phyloP scores from a whole-genome alignment of 2,113 vertebrate species.

The Pollimyrus isidori region DNA sequence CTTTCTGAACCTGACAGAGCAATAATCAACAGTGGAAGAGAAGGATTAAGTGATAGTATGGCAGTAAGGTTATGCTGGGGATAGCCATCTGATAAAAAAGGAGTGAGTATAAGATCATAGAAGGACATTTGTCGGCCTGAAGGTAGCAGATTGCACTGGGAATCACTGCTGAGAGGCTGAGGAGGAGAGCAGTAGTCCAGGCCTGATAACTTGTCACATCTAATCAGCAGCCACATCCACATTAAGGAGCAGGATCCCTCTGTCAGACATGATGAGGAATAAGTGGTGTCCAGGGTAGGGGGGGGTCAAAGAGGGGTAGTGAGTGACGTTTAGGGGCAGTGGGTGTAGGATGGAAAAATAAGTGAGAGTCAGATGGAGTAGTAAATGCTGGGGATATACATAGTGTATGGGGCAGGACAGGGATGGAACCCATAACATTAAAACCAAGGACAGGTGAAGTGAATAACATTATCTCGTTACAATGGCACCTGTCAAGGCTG shows the following conservation, averaged over 20 bases:
- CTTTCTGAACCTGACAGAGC: background rate
- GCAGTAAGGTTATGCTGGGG: slow-evolving; percentile 14
- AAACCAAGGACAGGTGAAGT: background rate
- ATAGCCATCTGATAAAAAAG: slow-evolving; percentile 14
- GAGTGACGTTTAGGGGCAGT: slow-evolving; percentile 15
- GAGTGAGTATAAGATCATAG: slow-evolving; percentile 31
- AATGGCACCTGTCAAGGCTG: background rate
- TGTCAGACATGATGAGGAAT: slow-evolving; percentile 41
- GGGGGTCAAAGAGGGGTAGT: slow-evolving; percentile 16
- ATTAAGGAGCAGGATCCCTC: slow-evolving; percentile 35
- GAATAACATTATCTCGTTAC: background rate
- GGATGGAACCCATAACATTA: background rate
- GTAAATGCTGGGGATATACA: background rate
- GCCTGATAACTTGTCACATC: slow-evolving; percentile 66
- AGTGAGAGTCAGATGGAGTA: background rate
- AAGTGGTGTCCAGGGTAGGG: slow-evolving; percentile 1
- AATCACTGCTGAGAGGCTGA: slow-evolving; percentile 42
- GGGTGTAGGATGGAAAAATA: background rate
- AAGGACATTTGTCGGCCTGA: slow-evolving; percentile 29
- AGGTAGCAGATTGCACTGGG: slow-evolving; percentile 33
- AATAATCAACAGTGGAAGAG: background rate
- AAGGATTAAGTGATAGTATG: background rate
- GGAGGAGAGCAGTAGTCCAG: slow-evolving; percentile 41
- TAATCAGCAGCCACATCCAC: slow-evolving; percentile 55
- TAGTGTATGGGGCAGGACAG: background rate